A percentile compares a stretch with the other conserved stretches of the same genome.
phyloP scores from a whole-genome alignment of 2,888 invertebrate species.

The Tyria jacobaeae region DNA sequence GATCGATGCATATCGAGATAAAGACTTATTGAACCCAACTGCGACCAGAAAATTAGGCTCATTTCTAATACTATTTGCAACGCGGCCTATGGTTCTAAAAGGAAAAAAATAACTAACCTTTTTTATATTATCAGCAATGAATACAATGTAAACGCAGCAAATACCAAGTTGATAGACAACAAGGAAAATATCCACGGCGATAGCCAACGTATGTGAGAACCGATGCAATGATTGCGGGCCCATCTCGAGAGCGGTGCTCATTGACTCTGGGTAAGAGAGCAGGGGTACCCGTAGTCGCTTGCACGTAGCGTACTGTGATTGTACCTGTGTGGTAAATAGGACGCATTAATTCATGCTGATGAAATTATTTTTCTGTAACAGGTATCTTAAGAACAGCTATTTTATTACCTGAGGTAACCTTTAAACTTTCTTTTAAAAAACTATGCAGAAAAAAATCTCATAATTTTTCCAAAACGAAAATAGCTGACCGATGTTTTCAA shows the following conservation, averaged over 20 bases:
- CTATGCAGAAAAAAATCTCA: no score
- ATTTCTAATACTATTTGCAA: neutral
- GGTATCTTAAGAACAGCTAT: no score
- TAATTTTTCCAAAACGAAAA: no score
- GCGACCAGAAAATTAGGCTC: neutral
- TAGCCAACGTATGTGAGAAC: conserved; percentile 87
- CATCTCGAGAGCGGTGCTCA: conserved; percentile 91
- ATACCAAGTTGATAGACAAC: conserved; percentile 96
- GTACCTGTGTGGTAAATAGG: conserved; percentile 59
- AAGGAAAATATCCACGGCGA: conserved; percentile 89
- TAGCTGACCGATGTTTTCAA: no score
- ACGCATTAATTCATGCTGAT: no score
- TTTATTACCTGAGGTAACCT: no score
- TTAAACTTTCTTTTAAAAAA: no score
- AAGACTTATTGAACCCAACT: neutral
- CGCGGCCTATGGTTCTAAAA: neutral
- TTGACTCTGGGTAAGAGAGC: conserved; percentile 94
- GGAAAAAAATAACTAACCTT: conserved; percentile 73
- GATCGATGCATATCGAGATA: neutral
- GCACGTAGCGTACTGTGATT: conserved; percentile 87
- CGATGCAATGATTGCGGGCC: conserved; percentile 90
- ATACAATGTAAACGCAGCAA: conserved; percentile 98
- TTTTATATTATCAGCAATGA: conserved; percentile 94
- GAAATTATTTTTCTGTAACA: no score
- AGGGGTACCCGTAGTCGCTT: conserved; percentile 88